Evolutionary conservation across 2,888 invertebrate species (phyloP), one percentile per base, ranked within the genome.

Genomic region (Colletes collaris): DNA sequence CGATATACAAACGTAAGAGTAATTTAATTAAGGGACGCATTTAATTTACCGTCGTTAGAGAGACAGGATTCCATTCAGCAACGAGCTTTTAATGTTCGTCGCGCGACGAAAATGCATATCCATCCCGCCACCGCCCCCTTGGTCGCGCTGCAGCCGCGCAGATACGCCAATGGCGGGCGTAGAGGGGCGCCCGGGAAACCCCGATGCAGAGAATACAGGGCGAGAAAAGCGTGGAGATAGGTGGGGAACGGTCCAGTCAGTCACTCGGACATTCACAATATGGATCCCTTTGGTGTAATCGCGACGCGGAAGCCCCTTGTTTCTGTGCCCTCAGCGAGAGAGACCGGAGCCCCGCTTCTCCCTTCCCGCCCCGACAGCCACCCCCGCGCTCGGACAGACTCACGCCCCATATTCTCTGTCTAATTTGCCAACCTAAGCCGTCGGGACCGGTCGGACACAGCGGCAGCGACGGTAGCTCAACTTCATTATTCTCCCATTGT

Each of bases 401-500:
- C 86, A 83, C 83, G 85, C 76, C 86, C 88, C 87, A 88, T 85
- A 84, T 85, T 89, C 88, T 89, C 88, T 86, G 88, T 90, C 89
- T 91, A 90, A 91, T 91, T 91, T 91, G 88, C 89, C 86, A 84
- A 89, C 82, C 89, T 87, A 90, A 89, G 88, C 90, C 90, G 86
- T 84, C 84, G 89, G 86, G 88, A 90, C 80, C 82, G 83, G 80
- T 84, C 85, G 84, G 87, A 82, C 82, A 76, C 81, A 85, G 81
- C 79, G 76, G 81, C 77, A 76, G 76, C 84, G 82, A 86, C 83
- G 85, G 84, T 86, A 82, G 87, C 84, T 87, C 88, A 88, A 92
- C 92, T 91, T 92, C 92, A 91, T 92, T 92, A 92, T 92, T 92
- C 91, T 90, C 87, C 91, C 90, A 92, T 92, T 92, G 92, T 92